Conservation (phyloP, 2,888 invertebrate genomes). For the Argynnis bischoffii region DNA sequence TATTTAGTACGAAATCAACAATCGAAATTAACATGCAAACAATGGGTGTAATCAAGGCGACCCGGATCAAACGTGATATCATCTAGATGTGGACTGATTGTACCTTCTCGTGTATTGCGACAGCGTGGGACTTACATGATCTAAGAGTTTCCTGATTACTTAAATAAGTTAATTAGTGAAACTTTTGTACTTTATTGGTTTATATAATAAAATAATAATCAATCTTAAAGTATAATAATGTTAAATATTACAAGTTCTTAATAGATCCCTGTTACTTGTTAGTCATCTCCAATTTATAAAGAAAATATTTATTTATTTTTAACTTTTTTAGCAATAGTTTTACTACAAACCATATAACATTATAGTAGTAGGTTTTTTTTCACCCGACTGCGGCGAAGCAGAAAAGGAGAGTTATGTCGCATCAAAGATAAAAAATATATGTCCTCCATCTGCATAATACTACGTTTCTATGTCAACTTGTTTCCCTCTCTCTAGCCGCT, state of each 20-base stretch:
- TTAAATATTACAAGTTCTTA: no score
- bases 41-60: slow-evolving; percentile 31
- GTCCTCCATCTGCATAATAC: neutral
- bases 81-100: slow-evolving; percentile 55
- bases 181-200: neutral
- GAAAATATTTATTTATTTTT: no score
- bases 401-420: neutral
- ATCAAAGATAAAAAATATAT: neutral
- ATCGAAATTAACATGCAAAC: slow-evolving; percentile 32
- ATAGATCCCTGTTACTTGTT: no score
- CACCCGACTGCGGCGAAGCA: no score
- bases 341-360: no score
- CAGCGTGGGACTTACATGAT: slow-evolving; percentile 33
- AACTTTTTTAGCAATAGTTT: no score
- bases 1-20: slow-evolving; percentile 11
- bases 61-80: slow-evolving; percentile 54
- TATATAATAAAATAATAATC: neutral
- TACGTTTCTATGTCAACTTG: no score
- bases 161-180: slow-evolving; percentile 3
- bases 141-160: slow-evolving; percentile 31
- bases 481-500: no score
- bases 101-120: slow-evolving; percentile 14
- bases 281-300: no score
- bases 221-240: no score
- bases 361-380: no score